phyloP scores from a whole-genome alignment of 2,888 invertebrate species.

The Noctua pronuba region DNA sequence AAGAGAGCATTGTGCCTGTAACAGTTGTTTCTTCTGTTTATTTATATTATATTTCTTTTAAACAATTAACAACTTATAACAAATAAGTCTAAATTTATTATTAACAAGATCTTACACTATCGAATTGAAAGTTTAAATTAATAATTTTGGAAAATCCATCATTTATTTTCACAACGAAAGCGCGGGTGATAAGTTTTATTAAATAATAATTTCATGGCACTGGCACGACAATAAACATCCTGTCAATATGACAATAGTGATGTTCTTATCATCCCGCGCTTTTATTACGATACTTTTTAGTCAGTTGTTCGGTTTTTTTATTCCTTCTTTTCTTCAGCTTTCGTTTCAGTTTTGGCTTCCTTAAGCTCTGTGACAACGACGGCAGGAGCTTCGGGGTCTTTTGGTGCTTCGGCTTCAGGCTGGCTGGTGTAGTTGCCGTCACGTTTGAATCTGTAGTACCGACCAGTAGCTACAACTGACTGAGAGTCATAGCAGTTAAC shows the following conservation, averaged over 20 bases:
- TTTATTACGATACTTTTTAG: conserved; percentile 40
- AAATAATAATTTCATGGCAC: conserved; percentile 20
- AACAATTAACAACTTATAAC: conserved; percentile 36
- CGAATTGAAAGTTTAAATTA: conserved; percentile 66
- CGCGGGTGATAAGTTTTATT: conserved; percentile 8
- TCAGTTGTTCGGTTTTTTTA: conserved; percentile 59
- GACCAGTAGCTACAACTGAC: conserved; percentile 82
- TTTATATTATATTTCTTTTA: not conserved
- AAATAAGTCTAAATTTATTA: conserved; percentile 26
- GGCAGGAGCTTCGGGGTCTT: conserved; percentile 53
- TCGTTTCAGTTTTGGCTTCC: conserved; percentile 48
- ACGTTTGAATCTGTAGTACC: conserved; percentile 86
- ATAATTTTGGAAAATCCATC: conserved; percentile 32
- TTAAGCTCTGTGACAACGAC: conserved; percentile 65
- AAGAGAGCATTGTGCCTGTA: conserved; percentile 53
- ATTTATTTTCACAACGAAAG: conserved; percentile 34
- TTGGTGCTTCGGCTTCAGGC: conserved; percentile 52
- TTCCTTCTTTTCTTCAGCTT: conserved; percentile 66
- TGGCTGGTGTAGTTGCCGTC: conserved; percentile 78
- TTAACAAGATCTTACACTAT: conserved; percentile 40
- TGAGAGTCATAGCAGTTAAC: conserved; percentile 89
- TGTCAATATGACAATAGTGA: conserved; percentile 59
- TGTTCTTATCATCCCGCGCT: conserved; percentile 34
- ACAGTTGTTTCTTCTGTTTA: not conserved
- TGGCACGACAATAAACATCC: conserved; percentile 30